Conservation (phyloP, 2,888 invertebrate species). For the Thysanoteuthis rhombus region DNA sequence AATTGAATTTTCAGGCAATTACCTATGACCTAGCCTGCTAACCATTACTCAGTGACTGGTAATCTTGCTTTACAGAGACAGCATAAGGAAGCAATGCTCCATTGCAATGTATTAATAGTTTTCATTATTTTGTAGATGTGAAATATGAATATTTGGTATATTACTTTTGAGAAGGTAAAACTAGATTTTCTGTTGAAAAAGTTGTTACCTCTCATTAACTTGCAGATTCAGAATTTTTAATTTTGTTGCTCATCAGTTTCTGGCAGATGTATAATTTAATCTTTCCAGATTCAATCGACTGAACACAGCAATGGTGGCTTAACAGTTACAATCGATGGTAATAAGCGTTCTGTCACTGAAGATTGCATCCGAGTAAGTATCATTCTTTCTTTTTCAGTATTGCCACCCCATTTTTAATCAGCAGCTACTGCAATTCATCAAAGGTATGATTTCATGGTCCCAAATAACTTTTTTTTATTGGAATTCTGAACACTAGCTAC, state of each 20-base stretch:
- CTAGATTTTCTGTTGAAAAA: neutral
- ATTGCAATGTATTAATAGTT: neutral
- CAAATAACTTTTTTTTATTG: too few species aligned
- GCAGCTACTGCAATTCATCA: neutral
- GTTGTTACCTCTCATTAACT: neutral
- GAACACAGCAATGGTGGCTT: constrained; percentile 31
- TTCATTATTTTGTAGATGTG: neutral
- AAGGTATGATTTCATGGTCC: too few species aligned
- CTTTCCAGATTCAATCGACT: constrained; percentile 18
- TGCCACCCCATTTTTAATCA: neutral
- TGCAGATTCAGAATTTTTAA: neutral
- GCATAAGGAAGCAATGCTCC: too few species aligned
- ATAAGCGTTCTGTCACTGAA: constrained; percentile 27
- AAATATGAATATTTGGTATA: too few species aligned
- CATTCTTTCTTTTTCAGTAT: neutral
- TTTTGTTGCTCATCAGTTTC: neutral
- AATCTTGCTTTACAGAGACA: too few species aligned
- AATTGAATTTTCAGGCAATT: too few species aligned
- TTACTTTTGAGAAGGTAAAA: neutral
- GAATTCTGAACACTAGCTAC: too few species aligned
- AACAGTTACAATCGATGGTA: constrained; percentile 27
- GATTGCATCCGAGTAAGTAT: constrained; percentile 13
- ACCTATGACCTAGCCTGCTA: too few species aligned
- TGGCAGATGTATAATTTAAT: neutral
- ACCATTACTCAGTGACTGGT: too few species aligned